Percentiles rank a stretch among this genome's conserved stretches.
phyloP scores from a whole-genome alignment of 2,113 vertebrate genomes.

The Isichthys henryi region DNA sequence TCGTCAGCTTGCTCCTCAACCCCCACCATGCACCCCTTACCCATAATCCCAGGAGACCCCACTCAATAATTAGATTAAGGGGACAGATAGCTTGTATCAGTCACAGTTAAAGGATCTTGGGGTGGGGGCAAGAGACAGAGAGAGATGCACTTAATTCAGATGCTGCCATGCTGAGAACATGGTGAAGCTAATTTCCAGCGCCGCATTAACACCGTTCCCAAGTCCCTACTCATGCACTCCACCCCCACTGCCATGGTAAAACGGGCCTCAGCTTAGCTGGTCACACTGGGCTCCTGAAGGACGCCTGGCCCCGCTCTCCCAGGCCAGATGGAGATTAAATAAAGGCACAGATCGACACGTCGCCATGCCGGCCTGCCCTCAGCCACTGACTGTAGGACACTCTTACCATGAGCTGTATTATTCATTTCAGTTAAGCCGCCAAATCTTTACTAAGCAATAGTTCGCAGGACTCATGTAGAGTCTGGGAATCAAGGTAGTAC shows the following conservation, averaged over 20 bases:
- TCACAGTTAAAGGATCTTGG: background rate
- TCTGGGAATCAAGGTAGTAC: background rate
- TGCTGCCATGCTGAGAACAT: conserved; percentile 50
- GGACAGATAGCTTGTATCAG: conserved; percentile 31
- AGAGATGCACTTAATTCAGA: conserved; percentile 49
- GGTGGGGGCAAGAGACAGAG: conserved; percentile 27
- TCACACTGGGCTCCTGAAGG: background rate
- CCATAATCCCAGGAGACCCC: conserved; percentile 40
- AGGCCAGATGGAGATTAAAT: background rate
- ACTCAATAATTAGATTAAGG: conserved; percentile 42
- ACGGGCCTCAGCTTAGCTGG: background rate
- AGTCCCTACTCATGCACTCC: background rate
- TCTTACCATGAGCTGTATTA: background rate
- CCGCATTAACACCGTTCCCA: conserved; percentile 40
- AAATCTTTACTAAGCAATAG: background rate
- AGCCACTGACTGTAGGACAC: background rate
- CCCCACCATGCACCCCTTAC: conserved; percentile 35
- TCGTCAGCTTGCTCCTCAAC: conserved; percentile 50
- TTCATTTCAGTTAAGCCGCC: background rate
- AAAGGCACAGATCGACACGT: background rate
- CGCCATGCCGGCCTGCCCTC: background rate
- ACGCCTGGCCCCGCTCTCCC: background rate
- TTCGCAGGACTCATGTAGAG: background rate
- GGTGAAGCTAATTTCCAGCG: conserved; percentile 54
- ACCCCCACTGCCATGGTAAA: background rate